A percentile compares a stretch with the other conserved stretches of the same genome.
Conservation (phyloP, 2,888 invertebrate species). For the Campopleginae sp. region DNA sequence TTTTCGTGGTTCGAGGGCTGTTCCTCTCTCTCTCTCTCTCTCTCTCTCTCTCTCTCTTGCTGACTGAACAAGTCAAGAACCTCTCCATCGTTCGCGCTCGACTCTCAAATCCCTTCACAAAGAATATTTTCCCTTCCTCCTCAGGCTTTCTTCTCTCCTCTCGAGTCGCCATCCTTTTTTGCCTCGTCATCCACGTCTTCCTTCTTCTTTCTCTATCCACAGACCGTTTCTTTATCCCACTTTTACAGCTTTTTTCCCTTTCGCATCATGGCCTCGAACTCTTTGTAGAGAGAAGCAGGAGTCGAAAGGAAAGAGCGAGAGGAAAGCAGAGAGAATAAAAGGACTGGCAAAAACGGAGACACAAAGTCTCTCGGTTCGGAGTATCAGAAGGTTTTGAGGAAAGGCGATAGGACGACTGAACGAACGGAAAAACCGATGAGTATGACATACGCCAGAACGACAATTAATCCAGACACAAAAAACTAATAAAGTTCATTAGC, state of each 20-base stretch:
- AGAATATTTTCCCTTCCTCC: constrained; percentile 72
- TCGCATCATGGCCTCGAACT: constrained; percentile 22
- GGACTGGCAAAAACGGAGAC: constrained; percentile 21
- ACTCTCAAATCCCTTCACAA: constrained; percentile 78
- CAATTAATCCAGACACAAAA: constrained; percentile 23
- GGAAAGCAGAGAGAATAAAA: constrained; percentile 39
- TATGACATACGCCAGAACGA: background rate
- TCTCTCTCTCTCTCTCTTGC: constrained; percentile 43
- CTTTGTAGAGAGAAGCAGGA: constrained; percentile 17
- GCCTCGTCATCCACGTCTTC: constrained; percentile 42
- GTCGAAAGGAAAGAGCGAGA: constrained; percentile 63
- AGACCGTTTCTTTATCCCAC: constrained; percentile 43
- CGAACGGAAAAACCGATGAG: constrained; percentile 12
- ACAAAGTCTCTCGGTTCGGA: constrained; percentile 32
- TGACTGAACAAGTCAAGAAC: constrained; percentile 75
- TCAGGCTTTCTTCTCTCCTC: constrained; percentile 23
- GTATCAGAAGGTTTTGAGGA: constrained; percentile 34
- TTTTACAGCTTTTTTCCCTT: constrained; percentile 39
- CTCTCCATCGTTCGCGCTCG: constrained; percentile 72
- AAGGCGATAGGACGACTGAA: background rate
- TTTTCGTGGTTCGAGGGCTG: constrained; percentile 76
- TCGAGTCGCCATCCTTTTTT: constrained; percentile 49
- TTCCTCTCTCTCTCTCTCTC: constrained; percentile 45
- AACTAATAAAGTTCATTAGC: constrained; percentile 6
- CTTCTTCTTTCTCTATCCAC: constrained; percentile 20